Conservation (phyloP, 2,113 vertebrate species). For the Oryzias javanicus region DNA sequence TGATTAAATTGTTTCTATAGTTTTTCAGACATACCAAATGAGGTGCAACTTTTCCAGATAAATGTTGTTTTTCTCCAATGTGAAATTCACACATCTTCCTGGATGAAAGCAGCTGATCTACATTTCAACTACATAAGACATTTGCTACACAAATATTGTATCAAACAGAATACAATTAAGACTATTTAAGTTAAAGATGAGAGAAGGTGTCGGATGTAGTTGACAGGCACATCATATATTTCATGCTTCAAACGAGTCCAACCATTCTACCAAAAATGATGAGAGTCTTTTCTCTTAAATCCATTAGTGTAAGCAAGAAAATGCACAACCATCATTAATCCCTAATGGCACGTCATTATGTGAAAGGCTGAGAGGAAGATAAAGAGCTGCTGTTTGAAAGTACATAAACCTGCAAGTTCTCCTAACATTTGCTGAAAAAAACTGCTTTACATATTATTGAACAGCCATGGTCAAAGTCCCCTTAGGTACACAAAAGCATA, state of each 20-base stretch:
- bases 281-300: not conserved
- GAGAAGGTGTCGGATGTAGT: constrained; percentile 31
- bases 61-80: too few species aligned
- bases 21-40: too few species aligned
- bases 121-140: too few species aligned
- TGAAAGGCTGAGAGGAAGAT: constrained; percentile 17
- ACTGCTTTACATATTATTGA: constrained; percentile 18
- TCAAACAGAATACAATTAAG: constrained; percentile 32
- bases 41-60: too few species aligned
- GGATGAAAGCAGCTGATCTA: too few species aligned
- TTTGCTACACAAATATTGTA: too few species aligned
- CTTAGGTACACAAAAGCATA: constrained; percentile 23
- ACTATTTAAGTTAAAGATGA: constrained; percentile 40
- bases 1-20: too few species aligned
- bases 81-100: too few species aligned
- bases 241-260: too few species aligned
- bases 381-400: constrained; percentile 35
- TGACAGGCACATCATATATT: constrained; percentile 5
- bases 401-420: constrained; percentile 6
- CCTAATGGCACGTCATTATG: constrained; percentile 14
- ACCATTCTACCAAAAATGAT: too few species aligned
- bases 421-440: constrained; percentile 9
- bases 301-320: constrained; percentile 6
- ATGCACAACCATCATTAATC: not conserved
- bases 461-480: constrained; percentile 11